A percentile compares a stretch with the other conserved stretches of the same genome.
These are phyloP conservation scores for Sinohyriopsis cumingii DNA, from an alignment of 2,888 invertebrate genomes.

Conservation along the genomic window DNA sequence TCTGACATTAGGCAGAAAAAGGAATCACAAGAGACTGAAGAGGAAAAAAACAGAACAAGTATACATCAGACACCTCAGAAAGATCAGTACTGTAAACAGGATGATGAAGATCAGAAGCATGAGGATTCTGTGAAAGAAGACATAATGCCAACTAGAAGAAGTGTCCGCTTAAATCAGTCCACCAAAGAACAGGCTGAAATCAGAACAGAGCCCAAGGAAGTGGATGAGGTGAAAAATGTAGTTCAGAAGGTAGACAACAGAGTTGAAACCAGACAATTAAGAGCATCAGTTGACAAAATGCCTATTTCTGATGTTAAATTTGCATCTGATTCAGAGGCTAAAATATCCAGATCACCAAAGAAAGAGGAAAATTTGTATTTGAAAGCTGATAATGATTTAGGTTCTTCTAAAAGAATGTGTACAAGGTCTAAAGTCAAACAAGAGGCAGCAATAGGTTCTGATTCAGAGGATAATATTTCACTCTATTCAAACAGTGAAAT, in stretches of 20 bases:
- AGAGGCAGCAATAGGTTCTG: conserved; percentile 1
- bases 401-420: conserved; percentile 11
- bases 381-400: conserved; percentile 5
- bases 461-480: conserved; percentile 6
- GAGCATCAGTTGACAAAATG: too few relatives aligned
- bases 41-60: too few relatives aligned
- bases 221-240: neutral
- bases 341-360: neutral
- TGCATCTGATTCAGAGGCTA: conserved; percentile 2
- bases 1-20: too few relatives aligned
- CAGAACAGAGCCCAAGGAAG: too few relatives aligned
- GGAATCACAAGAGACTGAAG: too few relatives aligned
- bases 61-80: too few relatives aligned
- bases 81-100: too few relatives aligned
- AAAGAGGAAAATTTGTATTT: neutral
- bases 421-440: conserved; percentile 6
- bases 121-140: conserved; percentile 4
- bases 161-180: conserved; percentile 11
- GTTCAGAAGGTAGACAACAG: conserved; percentile 10
- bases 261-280: neutral
- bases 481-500: neutral
- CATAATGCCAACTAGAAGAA: conserved; percentile 6
- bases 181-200: too few relatives aligned
- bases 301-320: too few relatives aligned
- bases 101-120: too few relatives aligned